Evolutionary conservation across 2,888 invertebrate genomes (phyloP).

Genomic region (Hydrotaea cyrtoneurina): DNA sequence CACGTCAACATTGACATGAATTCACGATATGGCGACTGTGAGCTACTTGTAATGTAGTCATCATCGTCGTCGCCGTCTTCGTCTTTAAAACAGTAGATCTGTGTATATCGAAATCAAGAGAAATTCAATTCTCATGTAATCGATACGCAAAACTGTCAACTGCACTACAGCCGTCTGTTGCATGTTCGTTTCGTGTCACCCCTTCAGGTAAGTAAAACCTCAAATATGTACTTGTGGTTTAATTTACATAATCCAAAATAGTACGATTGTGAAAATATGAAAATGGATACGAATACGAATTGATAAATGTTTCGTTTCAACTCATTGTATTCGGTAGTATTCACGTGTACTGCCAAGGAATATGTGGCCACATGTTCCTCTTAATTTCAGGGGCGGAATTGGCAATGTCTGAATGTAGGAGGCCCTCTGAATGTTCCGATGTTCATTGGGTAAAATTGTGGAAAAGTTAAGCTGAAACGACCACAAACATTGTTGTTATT

Average conservation of each 20-base stretch:
- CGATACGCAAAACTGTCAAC: conserved; percentile 55
- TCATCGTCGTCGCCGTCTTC: too few relatives aligned
- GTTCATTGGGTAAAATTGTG: too few relatives aligned
- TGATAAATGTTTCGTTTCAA: neutral
- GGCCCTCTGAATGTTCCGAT: too few relatives aligned
- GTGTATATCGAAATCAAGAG: conserved; percentile 40
- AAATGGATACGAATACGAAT: neutral
- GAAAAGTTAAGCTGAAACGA: too few relatives aligned
- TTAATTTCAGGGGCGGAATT: too few relatives aligned
- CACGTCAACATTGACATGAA: neutral
- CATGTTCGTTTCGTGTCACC: conserved; percentile 21
- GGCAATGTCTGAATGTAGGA: too few relatives aligned
- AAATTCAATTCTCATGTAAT: conserved; percentile 61
- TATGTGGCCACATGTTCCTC: too few relatives aligned
- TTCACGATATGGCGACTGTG: neutral
- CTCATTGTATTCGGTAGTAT: neutral
- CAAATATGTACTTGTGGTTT: conserved; percentile 53
- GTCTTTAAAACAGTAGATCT: neutral
- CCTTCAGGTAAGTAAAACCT: conserved; percentile 60
- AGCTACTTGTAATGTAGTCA: neutral
- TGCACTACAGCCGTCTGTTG: conserved; percentile 17
- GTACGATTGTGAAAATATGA: neutral
- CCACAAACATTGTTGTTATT: too few relatives aligned
- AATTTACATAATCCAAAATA: conserved; percentile 38
- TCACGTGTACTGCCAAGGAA: too few relatives aligned